Evolutionary conservation across 2,113 vertebrate genomes (phyloP), one percentile per base, ranked within the genome.

Genomic region (Chionomys nivalis): DNA sequence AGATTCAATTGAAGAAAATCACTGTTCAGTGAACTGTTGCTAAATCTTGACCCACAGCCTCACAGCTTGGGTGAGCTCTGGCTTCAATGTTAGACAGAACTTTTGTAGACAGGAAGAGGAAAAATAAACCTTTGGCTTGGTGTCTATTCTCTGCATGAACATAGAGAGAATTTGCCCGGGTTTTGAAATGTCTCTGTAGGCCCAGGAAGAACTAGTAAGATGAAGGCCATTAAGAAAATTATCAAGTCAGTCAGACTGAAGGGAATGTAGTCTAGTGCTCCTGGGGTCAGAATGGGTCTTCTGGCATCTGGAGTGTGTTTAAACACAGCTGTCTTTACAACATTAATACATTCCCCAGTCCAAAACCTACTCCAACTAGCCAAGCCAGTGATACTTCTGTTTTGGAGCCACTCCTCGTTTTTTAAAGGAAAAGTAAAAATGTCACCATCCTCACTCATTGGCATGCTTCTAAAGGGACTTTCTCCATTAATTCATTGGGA

Each of bases 21-120:
- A 92, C 10, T 97, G 76, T 88, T 94, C 94, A 77, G 33, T 36
- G 28, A 97, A 93, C 85, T 92, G 39, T 72, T 82, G 87, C 95
- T 97, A 58, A 93, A 8, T 70, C 36, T 31, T 19, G 86, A 89
- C 93, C 93, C 42, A 44, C 36, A 89, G 58, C 63, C 93, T 79
- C 33, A 2, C 61, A 95, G 83, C 78, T 13, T 0, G 12, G 89
- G 61, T 61, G 36, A 90, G 83, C 65, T 94, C 66, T 5, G 63
- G 16, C 76, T 93, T 81, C 90, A 65, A 1, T 66, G 79, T 58
- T 75, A 95, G 91, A 73, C 5, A 55, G 72, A 92, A 96, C 31
- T 10, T 87, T 63, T 85, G 91, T 66, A 73, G 16, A 90, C 33
- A 89, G 44, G 77, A 75, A 83, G 44, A 5, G 10, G 5, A 47